Conservation (phyloP, 2,797 vertebrate species). For the Pseudomugil tenellus region DNA sequence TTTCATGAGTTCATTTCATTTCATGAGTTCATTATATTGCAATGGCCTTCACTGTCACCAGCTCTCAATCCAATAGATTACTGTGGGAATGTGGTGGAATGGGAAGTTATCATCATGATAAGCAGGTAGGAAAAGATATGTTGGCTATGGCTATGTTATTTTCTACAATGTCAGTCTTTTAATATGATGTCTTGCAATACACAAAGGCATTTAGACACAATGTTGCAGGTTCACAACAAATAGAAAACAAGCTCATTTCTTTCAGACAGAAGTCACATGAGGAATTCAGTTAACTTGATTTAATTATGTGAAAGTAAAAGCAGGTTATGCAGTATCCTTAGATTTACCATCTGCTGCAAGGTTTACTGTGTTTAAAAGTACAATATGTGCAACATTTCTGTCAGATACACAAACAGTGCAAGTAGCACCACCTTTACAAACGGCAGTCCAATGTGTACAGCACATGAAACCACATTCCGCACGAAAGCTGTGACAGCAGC, state of each 20-base stretch:
- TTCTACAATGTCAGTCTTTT: not conserved
- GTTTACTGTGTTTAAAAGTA: not conserved
- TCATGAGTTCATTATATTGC: too few relatives aligned
- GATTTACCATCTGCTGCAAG: not conserved
- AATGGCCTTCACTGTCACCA: too few relatives aligned
- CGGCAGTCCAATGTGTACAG: not conserved
- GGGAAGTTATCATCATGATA: not conserved
- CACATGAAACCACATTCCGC: constrained; percentile 27
- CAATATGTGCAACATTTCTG: not conserved
- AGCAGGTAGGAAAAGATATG: not conserved
- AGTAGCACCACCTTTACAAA: constrained; percentile 1
- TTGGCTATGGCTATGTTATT: not conserved
- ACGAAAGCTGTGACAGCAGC: constrained; percentile 7
- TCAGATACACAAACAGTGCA: constrained; percentile 16
- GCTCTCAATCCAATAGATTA: too few relatives aligned
- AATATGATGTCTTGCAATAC: not conserved
- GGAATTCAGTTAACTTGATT: not conserved
- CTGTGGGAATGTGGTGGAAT: not conserved
- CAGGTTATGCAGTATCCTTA: not conserved
- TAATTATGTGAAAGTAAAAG: not conserved
- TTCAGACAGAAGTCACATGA: not conserved
- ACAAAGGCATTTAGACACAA: not conserved
- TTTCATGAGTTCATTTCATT: too few relatives aligned
- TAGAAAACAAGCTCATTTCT: not conserved
- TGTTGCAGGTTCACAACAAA: not conserved